Base-by-base conservation (phyloP, 2,888 invertebrate species). In the Himalopsyche kuldschensis region DNA sequence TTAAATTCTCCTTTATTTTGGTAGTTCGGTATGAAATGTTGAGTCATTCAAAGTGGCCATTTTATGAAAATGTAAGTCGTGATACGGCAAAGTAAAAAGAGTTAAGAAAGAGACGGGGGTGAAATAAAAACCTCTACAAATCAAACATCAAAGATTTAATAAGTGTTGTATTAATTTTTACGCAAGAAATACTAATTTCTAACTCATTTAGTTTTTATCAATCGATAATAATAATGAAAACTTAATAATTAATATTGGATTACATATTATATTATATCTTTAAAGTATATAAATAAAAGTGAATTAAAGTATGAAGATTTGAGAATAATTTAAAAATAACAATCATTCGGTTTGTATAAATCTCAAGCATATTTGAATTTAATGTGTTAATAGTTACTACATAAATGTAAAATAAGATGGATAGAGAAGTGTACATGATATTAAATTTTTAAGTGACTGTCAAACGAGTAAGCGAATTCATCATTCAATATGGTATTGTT, bases 381-480 rank as follows among this genome's bases (percentile, higher is more conserved):
- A 30, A 69, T 69, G 69, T 69, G 69, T 69, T 69, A 76, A 76
- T 76, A 76, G 32, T 32, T 31, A 76, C 35, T 41, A 41, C 35
- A 32, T 83, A 77, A 55, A 77, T 83, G 31, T 80, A 82, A 76
- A 27, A 41, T 78, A 75, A 78, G 31, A 30, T 46, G 78, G 75
- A 24, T 48, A 79, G 41, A 41, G 76, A 78, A 81, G 85, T 85
- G 85, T 78, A 79, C 79, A 83, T 82, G 83, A 82, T 84, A 84
- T 76, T 84, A 82, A 83, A 77, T 80, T 35, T 82, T 41, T 84
- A 85, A 84, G 85, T 78, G 82, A 85, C 63, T 77, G 82, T 80
- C 75, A 79, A 83, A 69, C 15, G 69, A 69, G 69, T 27, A 27
- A 69, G 69, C 27, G 69, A 30, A 69, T 69, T 30, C 27, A 1